phyloP scores from a whole-genome alignment of 2,113 vertebrate genomes.

The Corapipo altera region DNA sequence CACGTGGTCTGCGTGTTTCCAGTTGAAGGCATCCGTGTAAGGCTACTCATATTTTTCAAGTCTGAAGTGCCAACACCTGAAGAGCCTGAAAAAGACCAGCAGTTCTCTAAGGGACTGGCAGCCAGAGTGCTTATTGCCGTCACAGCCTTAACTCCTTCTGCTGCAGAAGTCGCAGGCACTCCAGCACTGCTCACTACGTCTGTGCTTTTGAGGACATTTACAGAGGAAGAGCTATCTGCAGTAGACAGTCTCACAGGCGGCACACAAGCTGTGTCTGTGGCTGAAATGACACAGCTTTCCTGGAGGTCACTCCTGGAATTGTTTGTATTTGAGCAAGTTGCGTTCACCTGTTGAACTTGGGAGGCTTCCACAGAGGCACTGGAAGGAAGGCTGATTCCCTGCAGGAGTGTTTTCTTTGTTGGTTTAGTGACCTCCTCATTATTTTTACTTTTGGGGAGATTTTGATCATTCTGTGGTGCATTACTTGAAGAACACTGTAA shows the following conservation, averaged over 20 bases:
- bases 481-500: conserved; percentile 32
- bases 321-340: conserved; percentile 23
- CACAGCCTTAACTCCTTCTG: conserved; percentile 60
- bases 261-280: background rate
- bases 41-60: conserved; percentile 74
- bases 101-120: conserved; percentile 61
- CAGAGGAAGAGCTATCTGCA: conserved; percentile 25
- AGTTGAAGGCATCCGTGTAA: conserved; percentile 77
- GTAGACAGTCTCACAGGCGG: conserved; percentile 18
- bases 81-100: conserved; percentile 74
- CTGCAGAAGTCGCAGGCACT: background rate
- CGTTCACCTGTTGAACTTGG: conserved; percentile 26
- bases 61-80: conserved; percentile 74
- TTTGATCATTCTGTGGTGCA: conserved; percentile 47
- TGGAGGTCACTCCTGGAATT: conserved; percentile 39
- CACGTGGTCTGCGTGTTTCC: conserved; percentile 96
- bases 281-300: conserved; percentile 42
- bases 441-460: conserved; percentile 52
- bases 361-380: conserved; percentile 3
- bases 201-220: conserved; percentile 26
- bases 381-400: conserved; percentile 23
- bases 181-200: background rate
- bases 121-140: conserved; percentile 61
- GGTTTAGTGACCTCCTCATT: conserved; percentile 67
- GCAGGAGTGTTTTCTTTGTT: conserved; percentile 17